phyloP scores from a whole-genome alignment of 2,888 invertebrate species.

The Lingula anatina region DNA sequence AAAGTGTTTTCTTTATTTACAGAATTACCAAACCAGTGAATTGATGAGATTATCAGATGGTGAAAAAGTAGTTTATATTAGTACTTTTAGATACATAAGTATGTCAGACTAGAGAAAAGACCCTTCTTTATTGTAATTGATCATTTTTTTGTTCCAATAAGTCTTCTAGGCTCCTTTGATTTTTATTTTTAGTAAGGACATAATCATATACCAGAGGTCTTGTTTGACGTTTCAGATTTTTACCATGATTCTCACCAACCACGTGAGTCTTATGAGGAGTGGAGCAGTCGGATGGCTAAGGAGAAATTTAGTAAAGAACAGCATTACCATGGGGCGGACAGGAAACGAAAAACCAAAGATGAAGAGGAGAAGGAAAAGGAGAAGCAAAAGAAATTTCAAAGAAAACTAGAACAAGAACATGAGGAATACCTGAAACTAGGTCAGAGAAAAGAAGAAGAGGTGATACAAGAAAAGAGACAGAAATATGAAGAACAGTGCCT shows the following conservation, averaged over 20 bases:
- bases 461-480: constrained; percentile 23
- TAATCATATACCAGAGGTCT: too few relatives aligned
- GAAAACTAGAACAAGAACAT: constrained; percentile 18
- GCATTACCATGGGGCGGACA: not conserved
- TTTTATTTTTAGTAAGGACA: too few relatives aligned
- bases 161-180: too few relatives aligned
- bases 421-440: constrained; percentile 12
- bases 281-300: constrained; percentile 25
- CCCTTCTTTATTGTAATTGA: too few relatives aligned
- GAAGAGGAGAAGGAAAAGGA: constrained; percentile 13
- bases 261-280: constrained; percentile 32
- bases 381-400: constrained; percentile 22
- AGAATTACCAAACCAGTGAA: too few relatives aligned
- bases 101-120: too few relatives aligned
- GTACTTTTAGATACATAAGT: too few relatives aligned
- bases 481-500: constrained; percentile 11
- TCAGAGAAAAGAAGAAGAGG: constrained; percentile 15
- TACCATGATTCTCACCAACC: constrained; percentile 12
- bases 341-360: too few relatives aligned
- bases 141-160: too few relatives aligned
- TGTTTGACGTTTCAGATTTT: constrained; percentile 15
- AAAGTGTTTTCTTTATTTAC: too few relatives aligned
- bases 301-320: constrained; percentile 18
- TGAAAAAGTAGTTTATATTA: too few relatives aligned
- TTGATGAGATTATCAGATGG: too few relatives aligned